phyloP scores from a whole-genome alignment of 2,888 invertebrate genomes.

The Euclidia mi region DNA sequence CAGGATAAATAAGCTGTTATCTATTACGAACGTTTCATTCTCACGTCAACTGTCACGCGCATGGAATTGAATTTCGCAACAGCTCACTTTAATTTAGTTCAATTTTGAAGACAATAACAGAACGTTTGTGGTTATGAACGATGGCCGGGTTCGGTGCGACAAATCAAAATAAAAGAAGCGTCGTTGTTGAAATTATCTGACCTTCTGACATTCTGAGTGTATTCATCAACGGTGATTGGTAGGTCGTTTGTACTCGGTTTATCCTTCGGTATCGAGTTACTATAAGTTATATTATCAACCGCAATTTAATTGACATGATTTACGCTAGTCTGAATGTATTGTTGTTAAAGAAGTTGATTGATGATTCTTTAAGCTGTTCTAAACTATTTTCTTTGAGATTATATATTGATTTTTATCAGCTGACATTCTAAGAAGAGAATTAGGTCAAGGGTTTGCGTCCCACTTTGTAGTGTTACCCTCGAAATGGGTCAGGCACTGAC shows the following conservation, averaged over 20 bases:
- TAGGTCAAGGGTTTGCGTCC: conserved; percentile 63
- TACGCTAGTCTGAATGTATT: background rate
- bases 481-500: conserved; percentile 62
- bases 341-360: no score
- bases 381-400: background rate
- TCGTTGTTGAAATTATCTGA: conserved; percentile 30
- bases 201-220: conserved; percentile 32
- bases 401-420: conserved; percentile 35
- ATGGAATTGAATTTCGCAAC: conserved; percentile 61
- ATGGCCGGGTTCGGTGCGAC: conserved; percentile 15
- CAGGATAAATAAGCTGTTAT: conserved; percentile 24
- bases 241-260: no score
- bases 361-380: background rate
- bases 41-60: conserved; percentile 55
- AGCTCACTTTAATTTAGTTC: conserved; percentile 68
- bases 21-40: conserved; percentile 18
- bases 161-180: conserved; percentile 37
- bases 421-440: conserved; percentile 23
- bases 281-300: conserved; percentile 5
- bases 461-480: conserved; percentile 57
- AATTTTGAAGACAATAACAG: conserved; percentile 62
- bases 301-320: conserved; percentile 9
- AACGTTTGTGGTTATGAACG: conserved; percentile 47
- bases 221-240: no score
- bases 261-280: no score